phyloP scores from a whole-genome alignment of 2,113 vertebrate species.

The Tyrannus savana region DNA sequence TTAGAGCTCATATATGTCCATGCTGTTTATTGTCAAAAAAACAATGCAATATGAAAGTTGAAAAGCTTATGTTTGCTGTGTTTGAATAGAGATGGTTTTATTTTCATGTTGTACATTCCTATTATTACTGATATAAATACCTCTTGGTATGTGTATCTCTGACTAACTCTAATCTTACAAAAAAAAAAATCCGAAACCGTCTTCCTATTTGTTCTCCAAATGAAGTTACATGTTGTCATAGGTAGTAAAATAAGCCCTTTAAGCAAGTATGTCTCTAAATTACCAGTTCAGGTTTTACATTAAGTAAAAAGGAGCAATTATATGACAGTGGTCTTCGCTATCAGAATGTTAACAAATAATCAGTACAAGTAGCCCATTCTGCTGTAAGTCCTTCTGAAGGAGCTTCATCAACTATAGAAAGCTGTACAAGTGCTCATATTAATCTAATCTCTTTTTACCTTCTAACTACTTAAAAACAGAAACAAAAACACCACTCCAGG shows the following conservation, averaged over 20 bases:
- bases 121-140: background rate
- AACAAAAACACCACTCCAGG: background rate
- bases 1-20: background rate
- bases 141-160: background rate
- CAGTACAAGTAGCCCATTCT: background rate
- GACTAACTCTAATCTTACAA: background rate
- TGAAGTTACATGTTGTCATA: background rate
- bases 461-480: background rate
- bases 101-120: background rate
- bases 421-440: background rate
- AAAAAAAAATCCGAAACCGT: background rate
- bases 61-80: background rate
- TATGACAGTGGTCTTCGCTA: background rate
- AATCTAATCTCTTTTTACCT: background rate
- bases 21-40: background rate
- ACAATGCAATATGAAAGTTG: background rate
- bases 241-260: background rate
- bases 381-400: background rate
- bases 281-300: background rate
- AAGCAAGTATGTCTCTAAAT: background rate
- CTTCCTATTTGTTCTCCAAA: background rate
- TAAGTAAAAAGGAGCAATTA: background rate
- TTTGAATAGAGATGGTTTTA: background rate
- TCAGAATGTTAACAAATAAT: background rate
- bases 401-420: background rate